Evolutionary conservation across 2,797 vertebrate genomes (phyloP).

Genomic region (Intellagama lesueurii): DNA sequence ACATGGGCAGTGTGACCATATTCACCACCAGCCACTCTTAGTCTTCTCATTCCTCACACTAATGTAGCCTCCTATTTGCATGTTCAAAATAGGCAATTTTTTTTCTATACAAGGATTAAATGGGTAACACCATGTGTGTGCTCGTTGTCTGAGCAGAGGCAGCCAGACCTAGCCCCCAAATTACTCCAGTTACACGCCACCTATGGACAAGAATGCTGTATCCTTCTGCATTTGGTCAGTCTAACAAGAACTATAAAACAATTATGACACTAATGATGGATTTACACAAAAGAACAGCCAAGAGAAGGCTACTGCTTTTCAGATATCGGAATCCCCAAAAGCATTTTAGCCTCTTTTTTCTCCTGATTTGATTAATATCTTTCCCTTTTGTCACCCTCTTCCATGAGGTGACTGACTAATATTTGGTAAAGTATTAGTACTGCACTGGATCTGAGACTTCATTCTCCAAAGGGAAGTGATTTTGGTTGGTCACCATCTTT

Average conservation of each 20-base stretch:
- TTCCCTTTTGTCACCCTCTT: neutral
- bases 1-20: no score
- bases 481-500: neutral
- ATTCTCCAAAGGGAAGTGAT: neutral
- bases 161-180: no score
- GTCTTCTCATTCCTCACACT: neutral
- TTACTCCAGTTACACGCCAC: no score
- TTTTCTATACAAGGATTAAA: slow-evolving; percentile 7
- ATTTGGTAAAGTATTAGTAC: neutral
- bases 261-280: neutral
- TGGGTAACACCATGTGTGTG: neutral
- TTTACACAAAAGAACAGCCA: neutral
- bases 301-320: slow-evolving; percentile 1
- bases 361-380: neutral
- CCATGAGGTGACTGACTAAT: neutral
- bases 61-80: neutral
- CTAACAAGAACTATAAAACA: neutral
- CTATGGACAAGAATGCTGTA: neutral
- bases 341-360: slow-evolving; percentile 24
- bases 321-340: slow-evolving; percentile 20
- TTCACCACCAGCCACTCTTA: no score
- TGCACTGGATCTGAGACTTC: neutral
- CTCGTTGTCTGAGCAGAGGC: no score
- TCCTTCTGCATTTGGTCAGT: neutral
- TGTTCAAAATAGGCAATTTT: neutral